A percentile compares a stretch with the other conserved stretches of the same genome.
These are phyloP conservation scores for Ursus arctos DNA, from an alignment of 2,113 vertebrate genomes.

Conservation along the genomic window DNA sequence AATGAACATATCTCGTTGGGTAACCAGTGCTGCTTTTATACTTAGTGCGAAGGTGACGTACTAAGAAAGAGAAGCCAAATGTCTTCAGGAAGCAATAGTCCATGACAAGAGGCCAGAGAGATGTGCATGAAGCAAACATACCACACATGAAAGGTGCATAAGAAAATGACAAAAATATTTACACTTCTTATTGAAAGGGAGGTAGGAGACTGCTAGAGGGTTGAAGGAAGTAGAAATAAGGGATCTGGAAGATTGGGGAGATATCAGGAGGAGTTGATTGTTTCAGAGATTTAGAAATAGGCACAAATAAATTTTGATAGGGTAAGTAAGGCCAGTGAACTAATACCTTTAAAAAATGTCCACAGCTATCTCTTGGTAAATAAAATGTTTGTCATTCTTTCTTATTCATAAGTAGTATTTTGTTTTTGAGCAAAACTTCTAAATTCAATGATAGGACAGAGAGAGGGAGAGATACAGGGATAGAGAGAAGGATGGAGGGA, in stretches of 20 bases:
- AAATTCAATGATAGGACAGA: not conserved
- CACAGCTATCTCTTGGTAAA: not conserved
- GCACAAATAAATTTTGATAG: not conserved
- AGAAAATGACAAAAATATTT: not conserved
- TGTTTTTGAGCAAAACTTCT: not conserved
- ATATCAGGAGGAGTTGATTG: not conserved
- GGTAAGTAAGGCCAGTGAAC: not conserved
- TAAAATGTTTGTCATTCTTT: not conserved
- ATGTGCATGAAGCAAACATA: not conserved
- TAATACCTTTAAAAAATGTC: not conserved
- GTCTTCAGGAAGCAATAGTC: not conserved
- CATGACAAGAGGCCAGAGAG: not conserved
- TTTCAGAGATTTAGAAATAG: not conserved
- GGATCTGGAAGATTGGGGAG: rapidly evolving
- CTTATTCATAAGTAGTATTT: not conserved
- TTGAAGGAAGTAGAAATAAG: not conserved
- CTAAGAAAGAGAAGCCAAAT: not conserved
- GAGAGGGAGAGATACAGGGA: not conserved
- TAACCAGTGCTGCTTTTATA: not conserved
- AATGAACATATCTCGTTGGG: not conserved
- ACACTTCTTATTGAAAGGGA: not conserved
- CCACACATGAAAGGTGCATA: not conserved
- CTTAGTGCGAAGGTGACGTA: not conserved
- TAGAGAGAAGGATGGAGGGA: not conserved
- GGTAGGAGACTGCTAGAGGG: not conserved